Base-by-base conservation (phyloP, 2,888 invertebrate species). In the Conomelus anceps region DNA sequence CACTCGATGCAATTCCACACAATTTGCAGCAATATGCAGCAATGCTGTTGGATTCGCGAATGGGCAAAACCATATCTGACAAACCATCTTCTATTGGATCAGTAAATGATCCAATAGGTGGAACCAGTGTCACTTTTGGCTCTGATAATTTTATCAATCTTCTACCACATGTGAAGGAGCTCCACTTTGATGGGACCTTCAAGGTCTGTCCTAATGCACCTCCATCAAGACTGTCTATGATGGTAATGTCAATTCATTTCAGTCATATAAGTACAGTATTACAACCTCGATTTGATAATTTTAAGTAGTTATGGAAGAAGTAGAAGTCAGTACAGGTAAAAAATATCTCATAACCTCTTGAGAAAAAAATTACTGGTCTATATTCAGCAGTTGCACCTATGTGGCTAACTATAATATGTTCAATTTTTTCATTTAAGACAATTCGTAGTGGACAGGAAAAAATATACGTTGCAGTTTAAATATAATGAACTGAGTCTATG, bases 101-200 rank as follows among this genome's bases (percentile, higher is more conserved):
- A n/a, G n/a, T 63, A 20, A n/a, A n/a, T 63, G 34, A 34, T 34
- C 34, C 34, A 34, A 34, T 9, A 13, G 34, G 34, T 9, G 34
- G 34, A 34, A 9, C 34, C 9, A 9, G 13, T 9, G 11, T 34
- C 6, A 34, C n/a, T 3, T 63, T 63, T 63, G 63, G 63, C 63
- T 63, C 63, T 0, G n/a, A 20, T 4, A n/a, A 63, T n/a, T 63
- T 63, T 1, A 63, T n/a, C 1, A n/a, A n/a, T 1, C 3, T 20
- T 1, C n/a, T 63, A 3, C 63, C 63, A 1, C 63, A 23, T 0
- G 88, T 22, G 0, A 23, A 41, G n/a, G 88, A 88, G 84, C 22
- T 88, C 4, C 88, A 88, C 17, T 1, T 88, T 22, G 88, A 88
- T 63, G 63, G 88, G 13, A 88, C 88, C n/a, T 88, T 88, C 24